Base-by-base conservation (phyloP, 2,797 vertebrate species). In the Sus cebifrons region DNA sequence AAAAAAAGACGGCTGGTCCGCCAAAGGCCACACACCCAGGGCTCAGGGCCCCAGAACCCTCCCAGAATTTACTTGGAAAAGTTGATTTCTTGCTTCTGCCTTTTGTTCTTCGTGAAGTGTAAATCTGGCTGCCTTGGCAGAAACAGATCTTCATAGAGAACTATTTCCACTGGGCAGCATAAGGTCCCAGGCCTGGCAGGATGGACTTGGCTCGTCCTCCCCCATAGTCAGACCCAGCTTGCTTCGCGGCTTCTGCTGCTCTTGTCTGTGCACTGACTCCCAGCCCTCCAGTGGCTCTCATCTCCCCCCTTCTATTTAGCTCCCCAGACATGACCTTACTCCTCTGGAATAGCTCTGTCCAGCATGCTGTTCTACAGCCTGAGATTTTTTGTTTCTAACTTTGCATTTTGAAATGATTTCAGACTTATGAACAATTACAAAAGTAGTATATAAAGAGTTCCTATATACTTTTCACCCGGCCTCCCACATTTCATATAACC, bases 101-200 rank as follows among this genome's bases (percentile, higher is more conserved):
- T 86, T 60, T 29, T 27, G 11, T 23, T 40, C 25, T 9, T 44
- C 11, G 0, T 54, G 49, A 18, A 6, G 0, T 60, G 10, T 75
- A 32, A 62, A 49, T 15, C 14, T 71, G 75, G n/a, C 44, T n/a
- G 14, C n/a, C 36, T 32, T 40, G 9, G 16, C 25, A 27, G 62
- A 17, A 23, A 5, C 23, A 79, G 18, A 68, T 78, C 64, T 54
- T 16, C 5, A 2, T 17, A 27, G 56, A 78, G 13, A 36, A 11
- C 29, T 74, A 14, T 29, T 58, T 44, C 21, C 16, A 4, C 12
- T 20, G 15, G 25, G 27, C 0, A 0, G 9, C 15, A 40, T 29
- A 11, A 36, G 25, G 56, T 52, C 77, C 82, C 18, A 49, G 49
- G 36, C 68, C 29, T 25, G 58, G 44, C 74, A 36, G 44, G 74